Evolutionary conservation across 2,113 vertebrate species (phyloP).

Genomic region (Centropus bengalensis): DNA sequence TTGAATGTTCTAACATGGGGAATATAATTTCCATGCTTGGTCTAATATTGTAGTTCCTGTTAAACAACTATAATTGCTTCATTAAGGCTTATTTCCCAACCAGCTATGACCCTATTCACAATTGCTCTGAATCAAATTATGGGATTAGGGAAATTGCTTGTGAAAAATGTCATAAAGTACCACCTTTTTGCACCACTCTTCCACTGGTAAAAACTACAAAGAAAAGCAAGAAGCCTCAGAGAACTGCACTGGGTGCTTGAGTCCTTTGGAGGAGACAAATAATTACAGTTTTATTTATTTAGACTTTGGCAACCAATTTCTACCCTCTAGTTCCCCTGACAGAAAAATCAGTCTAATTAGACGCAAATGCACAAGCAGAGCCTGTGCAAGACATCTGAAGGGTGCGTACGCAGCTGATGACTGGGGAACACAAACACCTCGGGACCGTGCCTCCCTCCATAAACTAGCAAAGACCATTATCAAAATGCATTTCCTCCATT

Average conservation of each 20-base stretch:
- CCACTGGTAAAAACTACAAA: neutral
- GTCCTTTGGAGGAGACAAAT: neutral
- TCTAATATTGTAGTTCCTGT: neutral
- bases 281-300: neutral
- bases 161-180: neutral
- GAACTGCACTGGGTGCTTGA: neutral
- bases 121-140: neutral
- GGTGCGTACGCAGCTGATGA: neutral
- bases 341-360: neutral
- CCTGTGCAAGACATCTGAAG: neutral
- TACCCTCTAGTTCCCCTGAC: neutral
- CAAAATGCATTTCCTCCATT: neutral
- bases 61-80: neutral
- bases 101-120: neutral
- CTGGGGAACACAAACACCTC: rapidly evolving
- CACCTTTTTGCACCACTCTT: neutral
- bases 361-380: neutral
- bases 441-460: neutral
- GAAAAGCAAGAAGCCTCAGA: neutral
- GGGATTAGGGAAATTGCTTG: neutral
- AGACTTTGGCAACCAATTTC: neutral
- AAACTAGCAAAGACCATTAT: rapidly evolving
- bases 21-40: neutral
- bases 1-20: neutral
- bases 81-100: slow-evolving; percentile 4